Evolutionary conservation across 2,888 invertebrate species (phyloP).

Genomic region (Penaeus monodon): DNA sequence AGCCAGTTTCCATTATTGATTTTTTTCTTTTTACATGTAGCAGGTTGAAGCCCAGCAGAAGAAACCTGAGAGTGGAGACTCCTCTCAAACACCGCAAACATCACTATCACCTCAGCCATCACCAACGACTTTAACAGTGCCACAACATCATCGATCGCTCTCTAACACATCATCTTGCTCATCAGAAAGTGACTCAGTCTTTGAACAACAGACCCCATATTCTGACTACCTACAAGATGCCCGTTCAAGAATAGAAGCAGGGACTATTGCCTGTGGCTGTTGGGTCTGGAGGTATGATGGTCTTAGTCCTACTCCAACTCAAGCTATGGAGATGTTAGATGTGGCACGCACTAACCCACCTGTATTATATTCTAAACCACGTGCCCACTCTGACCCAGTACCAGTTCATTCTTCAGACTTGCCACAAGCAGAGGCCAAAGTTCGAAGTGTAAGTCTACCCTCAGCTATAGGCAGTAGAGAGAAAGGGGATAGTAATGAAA

Average conservation of each 20-base stretch:
- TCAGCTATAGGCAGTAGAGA: neutral
- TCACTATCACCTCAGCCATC: conserved; percentile 27
- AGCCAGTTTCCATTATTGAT: too few species aligned
- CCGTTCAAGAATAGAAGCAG: conserved; percentile 81
- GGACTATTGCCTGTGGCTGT: conserved; percentile 79
- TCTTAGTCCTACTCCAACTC: conserved; percentile 70
- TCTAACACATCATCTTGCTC: conserved; percentile 41
- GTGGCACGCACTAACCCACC: conserved; percentile 46
- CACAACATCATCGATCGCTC: conserved; percentile 37
- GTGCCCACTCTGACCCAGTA: conserved; percentile 52
- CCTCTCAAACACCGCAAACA: neutral
- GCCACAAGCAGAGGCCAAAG: conserved; percentile 20
- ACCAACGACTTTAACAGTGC: conserved; percentile 27
- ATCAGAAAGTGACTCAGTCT: conserved; percentile 27
- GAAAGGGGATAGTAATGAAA: conserved; percentile 24
- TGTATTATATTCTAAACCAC: conserved; percentile 54
- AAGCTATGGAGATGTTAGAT: conserved; percentile 58
- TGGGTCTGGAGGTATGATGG: conserved; percentile 88
- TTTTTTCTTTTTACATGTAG: neutral
- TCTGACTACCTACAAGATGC: conserved; percentile 83
- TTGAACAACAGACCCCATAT: conserved; percentile 35
- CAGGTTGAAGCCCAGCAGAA: conserved; percentile 17
- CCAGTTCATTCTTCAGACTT: conserved; percentile 23
- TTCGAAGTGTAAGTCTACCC: conserved; percentile 38
- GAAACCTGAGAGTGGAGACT: neutral